Evolutionary conservation across 2,113 vertebrate species (phyloP).

Genomic region (Anhinga anhinga): DNA sequence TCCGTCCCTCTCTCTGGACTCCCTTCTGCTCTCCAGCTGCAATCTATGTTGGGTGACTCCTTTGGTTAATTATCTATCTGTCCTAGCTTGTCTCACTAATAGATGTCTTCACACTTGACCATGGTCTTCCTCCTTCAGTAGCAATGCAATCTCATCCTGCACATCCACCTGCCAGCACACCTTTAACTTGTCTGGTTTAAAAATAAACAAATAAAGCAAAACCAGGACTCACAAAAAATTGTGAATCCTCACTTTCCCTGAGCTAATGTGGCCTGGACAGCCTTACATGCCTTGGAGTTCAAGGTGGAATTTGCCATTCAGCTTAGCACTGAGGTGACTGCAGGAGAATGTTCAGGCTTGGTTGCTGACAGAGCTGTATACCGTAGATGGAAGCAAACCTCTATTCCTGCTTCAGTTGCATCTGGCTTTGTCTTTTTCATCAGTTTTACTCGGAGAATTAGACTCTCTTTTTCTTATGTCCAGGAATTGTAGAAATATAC

Average conservation of each 20-base stretch:
- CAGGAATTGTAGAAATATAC: background rate
- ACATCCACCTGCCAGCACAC: rapidly evolving
- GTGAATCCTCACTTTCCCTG: background rate
- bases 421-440: background rate
- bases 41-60: background rate
- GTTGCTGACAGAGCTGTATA: background rate
- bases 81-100: background rate
- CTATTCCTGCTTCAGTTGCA: background rate
- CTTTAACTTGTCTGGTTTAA: background rate
- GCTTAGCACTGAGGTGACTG: background rate
- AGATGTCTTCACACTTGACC: background rate
- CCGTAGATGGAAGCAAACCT: background rate
- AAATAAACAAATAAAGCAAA: background rate
- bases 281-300: background rate
- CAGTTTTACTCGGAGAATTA: background rate
- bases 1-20: background rate
- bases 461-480: background rate
- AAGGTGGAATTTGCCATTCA: background rate
- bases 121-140: background rate
- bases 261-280: background rate
- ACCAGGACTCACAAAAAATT: too few species aligned
- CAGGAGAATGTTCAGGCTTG: background rate
- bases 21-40: background rate
- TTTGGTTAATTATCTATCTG: background rate
- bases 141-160: background rate